Base-by-base conservation (phyloP, 2,113 vertebrate genomes). In the Hippocampus abdominalis region DNA sequence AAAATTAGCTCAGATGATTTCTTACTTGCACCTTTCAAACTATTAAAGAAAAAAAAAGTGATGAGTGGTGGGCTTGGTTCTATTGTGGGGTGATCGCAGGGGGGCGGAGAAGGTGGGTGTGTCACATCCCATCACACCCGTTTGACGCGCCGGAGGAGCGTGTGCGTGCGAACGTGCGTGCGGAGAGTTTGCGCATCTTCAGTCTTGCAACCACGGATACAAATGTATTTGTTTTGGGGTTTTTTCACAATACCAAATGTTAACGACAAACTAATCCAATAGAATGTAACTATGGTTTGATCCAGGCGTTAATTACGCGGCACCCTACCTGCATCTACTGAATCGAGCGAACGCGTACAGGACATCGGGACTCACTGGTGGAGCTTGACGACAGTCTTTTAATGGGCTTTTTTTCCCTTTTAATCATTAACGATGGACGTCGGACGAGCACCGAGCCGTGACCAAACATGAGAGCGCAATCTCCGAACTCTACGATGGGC, bases 401-500 rank as follows among this genome's bases (percentile, higher is more conserved):
- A 11, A 18, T 63, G 32, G 3, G 9, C 1, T 15, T 53, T 69
- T 29, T 29, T 40, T 16, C 15, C 13, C 16, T 48, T 48, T 48
- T 48, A 15, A 7, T 82, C 80, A 87, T 89, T 83, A 86, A 84
- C 84, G 66, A 70, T 56, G 61, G 68, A 70, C 76, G 63, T 21
- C 51, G 73, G 51, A 20, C 77, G 7, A 16, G 81, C 76, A 86
- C 81, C 84, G 23, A 77, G 78, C 86, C 84, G 80, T 78, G 57
- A 60, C 57, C 57, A 29, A 32, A 60, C 57, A 60, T 60, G 57
- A 60, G 57, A 16, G 13, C 7, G 29, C 15, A 8, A 32, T 32
- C 27, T 32, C 15, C 57, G 57, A 80, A 86, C 71, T 73, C 81
- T 63, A 61, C 82, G 57, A 84, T 89, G 82, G 87, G 89, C 84